Evolutionary conservation across 2,888 invertebrate genomes (phyloP).

Genomic region (Melieria crassipennis): DNA sequence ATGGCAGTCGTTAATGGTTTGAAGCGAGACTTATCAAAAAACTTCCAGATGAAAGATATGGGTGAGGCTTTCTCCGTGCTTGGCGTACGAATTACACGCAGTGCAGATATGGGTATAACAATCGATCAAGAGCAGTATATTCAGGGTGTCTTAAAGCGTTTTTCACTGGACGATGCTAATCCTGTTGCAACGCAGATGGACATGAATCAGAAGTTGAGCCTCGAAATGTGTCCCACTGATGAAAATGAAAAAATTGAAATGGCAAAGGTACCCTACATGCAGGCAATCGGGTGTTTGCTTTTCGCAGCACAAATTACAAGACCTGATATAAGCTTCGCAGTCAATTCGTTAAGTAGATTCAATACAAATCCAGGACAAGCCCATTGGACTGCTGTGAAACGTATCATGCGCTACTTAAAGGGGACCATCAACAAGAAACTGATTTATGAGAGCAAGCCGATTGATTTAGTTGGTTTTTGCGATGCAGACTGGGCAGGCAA

Average conservation of each 20-base stretch:
- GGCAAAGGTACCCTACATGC: constrained; percentile 29
- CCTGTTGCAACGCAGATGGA: constrained; percentile 28
- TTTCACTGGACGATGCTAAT: constrained; percentile 31
- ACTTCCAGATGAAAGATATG: constrained; percentile 43
- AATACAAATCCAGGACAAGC: constrained; percentile 24
- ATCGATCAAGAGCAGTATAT: constrained; percentile 41
- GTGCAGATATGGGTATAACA: constrained; percentile 14
- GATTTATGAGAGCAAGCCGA: not conserved
- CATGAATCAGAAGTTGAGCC: constrained; percentile 32
- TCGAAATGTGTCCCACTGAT: constrained; percentile 31
- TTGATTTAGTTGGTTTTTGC: constrained; percentile 23
- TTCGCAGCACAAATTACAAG: constrained; percentile 40
- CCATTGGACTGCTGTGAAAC: constrained; percentile 20
- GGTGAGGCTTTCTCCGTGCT: constrained; percentile 37
- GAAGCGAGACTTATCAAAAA: constrained; percentile 32
- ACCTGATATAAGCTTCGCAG: constrained; percentile 23
- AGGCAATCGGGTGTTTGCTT: constrained; percentile 38
- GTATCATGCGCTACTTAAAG: constrained; percentile 30
- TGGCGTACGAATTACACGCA: constrained; percentile 25
- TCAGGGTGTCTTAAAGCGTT: constrained; percentile 30
- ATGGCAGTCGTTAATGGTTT: constrained; percentile 27
- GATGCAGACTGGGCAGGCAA: constrained; percentile 34
- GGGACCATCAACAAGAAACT: constrained; percentile 16
- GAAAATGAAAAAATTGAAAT: constrained; percentile 32
- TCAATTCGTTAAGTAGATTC: constrained; percentile 34